Percentiles rank a stretch among this genome's conserved stretches.
These are phyloP conservation scores for Echinarachnius parma DNA, from an alignment of 53 echinoderm and acorn worm genomes.

Conservation along the genomic window DNA sequence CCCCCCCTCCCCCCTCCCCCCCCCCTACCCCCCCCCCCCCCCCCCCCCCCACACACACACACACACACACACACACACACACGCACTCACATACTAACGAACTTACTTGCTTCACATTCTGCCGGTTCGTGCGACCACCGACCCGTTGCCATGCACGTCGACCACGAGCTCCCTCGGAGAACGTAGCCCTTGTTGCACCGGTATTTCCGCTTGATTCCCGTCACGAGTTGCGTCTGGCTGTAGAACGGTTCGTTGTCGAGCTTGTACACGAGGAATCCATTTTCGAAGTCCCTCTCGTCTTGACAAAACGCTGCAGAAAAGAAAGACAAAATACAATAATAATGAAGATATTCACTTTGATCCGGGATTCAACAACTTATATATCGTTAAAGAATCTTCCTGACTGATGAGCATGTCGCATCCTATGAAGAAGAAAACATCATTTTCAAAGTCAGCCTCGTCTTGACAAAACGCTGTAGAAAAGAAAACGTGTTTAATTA, in stretches of 20 bases:
- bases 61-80: too few relatives aligned
- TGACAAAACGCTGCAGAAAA: constrained; percentile 68
- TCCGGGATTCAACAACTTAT: too few relatives aligned
- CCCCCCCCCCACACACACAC: too few relatives aligned
- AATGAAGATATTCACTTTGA: too few relatives aligned
- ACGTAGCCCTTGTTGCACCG: constrained; percentile 67
- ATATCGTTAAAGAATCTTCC: too few relatives aligned
- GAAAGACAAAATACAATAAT: constrained; percentile 3
- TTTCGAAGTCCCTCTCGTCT: constrained; percentile 64
- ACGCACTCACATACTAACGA: too few relatives aligned
- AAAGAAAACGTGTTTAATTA: constrained; percentile 9
- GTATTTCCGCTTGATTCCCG: constrained; percentile 62
- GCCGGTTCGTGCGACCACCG: constrained; percentile 62
- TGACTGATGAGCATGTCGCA: too few relatives aligned
- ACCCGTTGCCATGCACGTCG: constrained; percentile 50
- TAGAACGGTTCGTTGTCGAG: constrained; percentile 54
- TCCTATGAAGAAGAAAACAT: constrained; percentile 76
- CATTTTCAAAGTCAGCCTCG: constrained; percentile 63
- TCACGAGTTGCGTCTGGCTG: constrained; percentile 79
- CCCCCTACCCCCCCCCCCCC: too few relatives aligned
- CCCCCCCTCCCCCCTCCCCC: too few relatives aligned
- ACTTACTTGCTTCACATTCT: constrained; percentile 75
- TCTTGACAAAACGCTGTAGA: constrained; percentile 77
- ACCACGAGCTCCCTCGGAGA: constrained; percentile 49
- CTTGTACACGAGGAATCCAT: constrained; percentile 83